phyloP scores from a whole-genome alignment of 2,113 vertebrate genomes.

The Catharus minimus region DNA sequence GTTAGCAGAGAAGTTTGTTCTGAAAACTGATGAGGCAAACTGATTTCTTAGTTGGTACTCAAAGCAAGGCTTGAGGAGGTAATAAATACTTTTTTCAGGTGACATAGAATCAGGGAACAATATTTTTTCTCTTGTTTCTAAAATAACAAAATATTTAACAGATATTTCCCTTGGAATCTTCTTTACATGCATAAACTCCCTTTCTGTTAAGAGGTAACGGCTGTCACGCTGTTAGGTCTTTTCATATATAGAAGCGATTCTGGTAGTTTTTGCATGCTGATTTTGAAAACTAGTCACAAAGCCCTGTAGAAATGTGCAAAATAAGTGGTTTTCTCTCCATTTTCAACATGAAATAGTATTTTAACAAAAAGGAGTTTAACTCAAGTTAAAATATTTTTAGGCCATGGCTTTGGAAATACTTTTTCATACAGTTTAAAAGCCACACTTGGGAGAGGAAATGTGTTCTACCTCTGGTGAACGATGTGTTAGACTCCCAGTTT shows the following conservation, averaged over 20 bases:
- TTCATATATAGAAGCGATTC: not conserved
- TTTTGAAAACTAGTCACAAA: not conserved
- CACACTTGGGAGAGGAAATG: not conserved
- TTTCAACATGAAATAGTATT: not conserved
- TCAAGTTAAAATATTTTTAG: not conserved
- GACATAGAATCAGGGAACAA: not conserved
- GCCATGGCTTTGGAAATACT: not conserved
- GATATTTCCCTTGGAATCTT: not conserved
- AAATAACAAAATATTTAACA: not conserved
- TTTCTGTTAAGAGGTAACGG: not conserved
- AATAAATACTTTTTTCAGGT: not conserved
- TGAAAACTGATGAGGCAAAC: not conserved
- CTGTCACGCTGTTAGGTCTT: not conserved
- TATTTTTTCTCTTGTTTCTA: not conserved
- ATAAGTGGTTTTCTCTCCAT: not conserved
- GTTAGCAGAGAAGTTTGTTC: not conserved
- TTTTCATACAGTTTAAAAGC: not conserved
- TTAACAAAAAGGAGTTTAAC: not conserved
- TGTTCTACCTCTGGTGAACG: not conserved
- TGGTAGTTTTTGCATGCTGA: not conserved
- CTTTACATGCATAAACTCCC: not conserved
- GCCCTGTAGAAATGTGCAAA: not conserved
- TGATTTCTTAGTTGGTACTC: not conserved
- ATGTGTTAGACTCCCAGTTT: not conserved
- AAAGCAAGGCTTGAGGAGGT: not conserved